Conservation (phyloP, 2,113 vertebrate species). For the Phainopepla nitens region DNA sequence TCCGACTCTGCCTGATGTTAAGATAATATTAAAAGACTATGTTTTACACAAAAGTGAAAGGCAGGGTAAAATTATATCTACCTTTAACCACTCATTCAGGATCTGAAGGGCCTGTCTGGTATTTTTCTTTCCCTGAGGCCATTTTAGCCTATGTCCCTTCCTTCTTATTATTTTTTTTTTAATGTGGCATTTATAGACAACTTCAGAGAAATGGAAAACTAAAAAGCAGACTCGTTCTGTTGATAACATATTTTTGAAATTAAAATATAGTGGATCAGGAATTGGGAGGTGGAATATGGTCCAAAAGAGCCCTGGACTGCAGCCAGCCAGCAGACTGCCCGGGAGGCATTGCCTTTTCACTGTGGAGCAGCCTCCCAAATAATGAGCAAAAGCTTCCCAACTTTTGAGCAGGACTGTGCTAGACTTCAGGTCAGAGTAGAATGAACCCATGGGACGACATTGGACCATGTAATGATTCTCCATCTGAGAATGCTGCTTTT, state of each 20-base stretch:
- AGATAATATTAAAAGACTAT: neutral
- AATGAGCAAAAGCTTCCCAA: neutral
- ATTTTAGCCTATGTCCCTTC: neutral
- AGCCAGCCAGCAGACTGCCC: neutral
- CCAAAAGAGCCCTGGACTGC: neutral
- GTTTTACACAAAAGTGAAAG: neutral
- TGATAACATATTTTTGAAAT: neutral
- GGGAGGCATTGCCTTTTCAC: neutral
- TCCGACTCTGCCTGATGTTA: neutral
- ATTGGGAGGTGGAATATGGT: neutral
- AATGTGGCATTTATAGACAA: neutral
- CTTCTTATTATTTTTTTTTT: neutral
- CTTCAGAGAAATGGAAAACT: neutral
- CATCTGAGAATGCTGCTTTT: neutral
- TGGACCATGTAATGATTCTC: neutral
- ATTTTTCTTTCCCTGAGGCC: neutral
- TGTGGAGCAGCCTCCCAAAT: neutral
- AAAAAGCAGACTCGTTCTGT: neutral
- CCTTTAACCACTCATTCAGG: neutral
- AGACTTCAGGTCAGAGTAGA: neutral
- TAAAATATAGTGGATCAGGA: neutral
- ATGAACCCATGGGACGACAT: neutral
- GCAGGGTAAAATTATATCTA: neutral
- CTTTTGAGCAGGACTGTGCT: neutral
- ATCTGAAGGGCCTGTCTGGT: neutral